phyloP scores from a whole-genome alignment of 2,113 vertebrate genomes.

The Burhinus oedicnemus region DNA sequence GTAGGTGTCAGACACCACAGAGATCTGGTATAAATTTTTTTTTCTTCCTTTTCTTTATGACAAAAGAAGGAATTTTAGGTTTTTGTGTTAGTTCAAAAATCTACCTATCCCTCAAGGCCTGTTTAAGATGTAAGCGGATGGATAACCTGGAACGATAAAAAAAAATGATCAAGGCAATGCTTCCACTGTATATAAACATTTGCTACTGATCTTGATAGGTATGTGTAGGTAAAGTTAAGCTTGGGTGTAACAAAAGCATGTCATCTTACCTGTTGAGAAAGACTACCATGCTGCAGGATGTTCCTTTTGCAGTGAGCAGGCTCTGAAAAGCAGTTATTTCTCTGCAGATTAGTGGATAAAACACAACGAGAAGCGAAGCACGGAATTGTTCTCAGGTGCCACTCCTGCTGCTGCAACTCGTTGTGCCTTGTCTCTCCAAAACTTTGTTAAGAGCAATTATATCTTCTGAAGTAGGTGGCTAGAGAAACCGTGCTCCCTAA shows the following conservation, averaged over 20 bases:
- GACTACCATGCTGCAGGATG: background rate
- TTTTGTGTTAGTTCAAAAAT: background rate
- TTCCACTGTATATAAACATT: background rate
- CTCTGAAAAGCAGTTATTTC: background rate
- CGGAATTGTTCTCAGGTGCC: background rate
- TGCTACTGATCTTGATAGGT: background rate
- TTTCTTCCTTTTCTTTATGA: background rate
- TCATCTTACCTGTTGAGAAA: background rate
- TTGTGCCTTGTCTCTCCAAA: background rate
- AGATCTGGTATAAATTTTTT: background rate
- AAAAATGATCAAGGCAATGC: background rate
- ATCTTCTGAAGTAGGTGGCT: slow-evolving; percentile 66
- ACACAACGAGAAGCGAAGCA: background rate
- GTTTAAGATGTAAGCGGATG: background rate
- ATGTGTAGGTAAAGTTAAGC: background rate
- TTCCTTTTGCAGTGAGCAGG: background rate
- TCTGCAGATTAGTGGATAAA: background rate
- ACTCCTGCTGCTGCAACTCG: background rate
- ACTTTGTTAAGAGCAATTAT: slow-evolving; percentile 46
- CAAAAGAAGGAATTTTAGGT: background rate
- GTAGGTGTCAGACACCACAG: slow-evolving; percentile 63
- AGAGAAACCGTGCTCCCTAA: slow-evolving; percentile 58
- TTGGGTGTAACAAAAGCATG: background rate
- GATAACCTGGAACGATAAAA: background rate
- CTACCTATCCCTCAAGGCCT: background rate